Conservation (phyloP, 2,888 invertebrate species). For the Frankliniella intonsa region DNA sequence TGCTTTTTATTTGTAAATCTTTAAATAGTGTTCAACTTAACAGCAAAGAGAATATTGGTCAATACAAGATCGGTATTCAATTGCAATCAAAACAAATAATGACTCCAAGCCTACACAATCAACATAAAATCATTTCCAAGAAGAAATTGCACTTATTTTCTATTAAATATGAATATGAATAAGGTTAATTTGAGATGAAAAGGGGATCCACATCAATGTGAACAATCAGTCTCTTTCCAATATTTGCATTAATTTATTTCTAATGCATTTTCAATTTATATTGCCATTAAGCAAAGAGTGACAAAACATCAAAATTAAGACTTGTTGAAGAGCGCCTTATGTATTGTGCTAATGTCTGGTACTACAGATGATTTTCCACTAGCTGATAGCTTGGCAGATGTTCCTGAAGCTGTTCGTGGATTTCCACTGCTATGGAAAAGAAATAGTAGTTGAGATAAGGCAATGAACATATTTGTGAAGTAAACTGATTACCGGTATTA, state of each 20-base stretch:
- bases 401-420: conserved; percentile 32
- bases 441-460: conserved; percentile 33
- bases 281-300: not conserved
- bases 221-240: not conserved
- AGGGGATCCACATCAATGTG: not conserved
- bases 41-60: no score
- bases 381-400: conserved; percentile 44
- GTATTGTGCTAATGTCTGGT: conserved; percentile 65
- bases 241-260: not conserved
- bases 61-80: no score
- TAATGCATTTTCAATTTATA: not conserved
- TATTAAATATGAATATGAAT: no score
- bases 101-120: no score
- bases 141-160: no score
- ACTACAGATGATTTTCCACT: conserved; percentile 56
- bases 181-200: not conserved
- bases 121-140: no score
- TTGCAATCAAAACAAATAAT: no score
- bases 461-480: not conserved
- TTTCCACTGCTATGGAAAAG: conserved; percentile 30
- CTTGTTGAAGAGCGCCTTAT: conserved; percentile 59
- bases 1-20: no score
- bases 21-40: no score
- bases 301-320: not conserved
- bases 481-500: conserved; percentile 11